Evolutionary conservation across 2,797 vertebrate genomes (phyloP).

Genomic region (Eidolon dupreanum): DNA sequence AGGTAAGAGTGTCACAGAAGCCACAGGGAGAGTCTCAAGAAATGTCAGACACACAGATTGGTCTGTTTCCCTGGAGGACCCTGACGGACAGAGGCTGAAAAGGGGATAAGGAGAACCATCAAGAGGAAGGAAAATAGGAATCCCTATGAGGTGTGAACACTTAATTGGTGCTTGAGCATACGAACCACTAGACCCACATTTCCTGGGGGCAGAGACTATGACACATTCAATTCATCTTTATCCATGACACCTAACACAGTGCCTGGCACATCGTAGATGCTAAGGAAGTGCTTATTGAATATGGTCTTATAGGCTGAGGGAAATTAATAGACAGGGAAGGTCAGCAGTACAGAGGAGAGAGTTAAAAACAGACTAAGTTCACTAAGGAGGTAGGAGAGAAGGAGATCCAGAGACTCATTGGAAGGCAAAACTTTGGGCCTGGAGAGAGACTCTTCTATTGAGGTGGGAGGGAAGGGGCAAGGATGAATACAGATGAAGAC

Average conservation of each 20-base stretch:
- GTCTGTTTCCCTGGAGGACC: not conserved
- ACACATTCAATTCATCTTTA: not conserved
- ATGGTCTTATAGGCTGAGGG: not conserved
- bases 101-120: not conserved
- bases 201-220: not conserved
- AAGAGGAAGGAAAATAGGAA: not conserved
- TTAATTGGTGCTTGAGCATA: not conserved
- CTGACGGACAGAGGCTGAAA: not conserved
- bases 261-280: not conserved
- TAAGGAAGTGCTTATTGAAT: not conserved
- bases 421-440: not conserved
- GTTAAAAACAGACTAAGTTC: not conserved
- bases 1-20: not conserved
- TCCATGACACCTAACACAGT: not conserved
- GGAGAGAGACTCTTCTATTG: not conserved
- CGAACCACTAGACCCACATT: not conserved
- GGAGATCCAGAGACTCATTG: not conserved
- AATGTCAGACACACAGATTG: not conserved
- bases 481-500: not conserved
- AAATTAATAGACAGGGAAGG: not conserved
- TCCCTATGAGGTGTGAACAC: no score
- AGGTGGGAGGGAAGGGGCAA: not conserved
- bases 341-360: not conserved
- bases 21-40: not conserved
- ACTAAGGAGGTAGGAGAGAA: not conserved